These are phyloP conservation scores for Ptilonorhynchus violaceus DNA, from an alignment of 2,113 vertebrate genomes.

Conservation along the genomic window DNA sequence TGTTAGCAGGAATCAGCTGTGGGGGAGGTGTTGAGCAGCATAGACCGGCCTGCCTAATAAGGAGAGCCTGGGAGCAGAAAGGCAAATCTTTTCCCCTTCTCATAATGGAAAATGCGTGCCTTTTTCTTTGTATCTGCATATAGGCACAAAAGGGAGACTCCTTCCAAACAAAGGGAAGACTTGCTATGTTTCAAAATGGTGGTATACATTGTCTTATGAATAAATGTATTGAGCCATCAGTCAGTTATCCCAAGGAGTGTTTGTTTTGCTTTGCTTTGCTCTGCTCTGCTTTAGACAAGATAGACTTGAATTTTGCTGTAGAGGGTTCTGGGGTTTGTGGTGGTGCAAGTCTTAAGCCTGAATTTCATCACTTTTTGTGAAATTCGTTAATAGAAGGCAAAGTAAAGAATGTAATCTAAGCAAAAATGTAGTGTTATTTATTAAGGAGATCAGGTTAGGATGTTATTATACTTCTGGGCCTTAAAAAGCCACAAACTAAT, in stretches of 20 bases:
- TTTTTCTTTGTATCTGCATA: not conserved
- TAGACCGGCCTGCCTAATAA: not conserved
- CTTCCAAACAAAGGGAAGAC: not conserved
- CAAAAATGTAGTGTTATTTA: not conserved
- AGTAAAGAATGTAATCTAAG: not conserved
- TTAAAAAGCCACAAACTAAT: not conserved
- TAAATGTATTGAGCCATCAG: not conserved
- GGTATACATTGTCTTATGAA: not conserved
- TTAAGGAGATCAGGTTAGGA: not conserved
- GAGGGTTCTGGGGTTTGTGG: not conserved
- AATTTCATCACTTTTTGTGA: not conserved
- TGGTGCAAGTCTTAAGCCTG: not conserved
- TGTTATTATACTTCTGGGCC: not conserved
- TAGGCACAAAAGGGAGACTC: not conserved
- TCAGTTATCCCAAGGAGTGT: not conserved
- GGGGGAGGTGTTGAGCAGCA: not conserved
- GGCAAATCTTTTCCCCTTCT: not conserved
- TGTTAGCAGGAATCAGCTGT: not conserved
- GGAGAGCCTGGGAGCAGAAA: not conserved
- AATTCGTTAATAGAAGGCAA: not conserved
- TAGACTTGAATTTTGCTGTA: not conserved
- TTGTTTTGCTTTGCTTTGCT: not conserved
- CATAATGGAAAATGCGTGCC: not conserved
- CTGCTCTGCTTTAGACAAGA: not conserved
- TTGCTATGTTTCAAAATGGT: not conserved